Evolutionary conservation across 1,140 invertebrate genomes (phyloP).

Genomic region (Eurosta solidaginis): DNA sequence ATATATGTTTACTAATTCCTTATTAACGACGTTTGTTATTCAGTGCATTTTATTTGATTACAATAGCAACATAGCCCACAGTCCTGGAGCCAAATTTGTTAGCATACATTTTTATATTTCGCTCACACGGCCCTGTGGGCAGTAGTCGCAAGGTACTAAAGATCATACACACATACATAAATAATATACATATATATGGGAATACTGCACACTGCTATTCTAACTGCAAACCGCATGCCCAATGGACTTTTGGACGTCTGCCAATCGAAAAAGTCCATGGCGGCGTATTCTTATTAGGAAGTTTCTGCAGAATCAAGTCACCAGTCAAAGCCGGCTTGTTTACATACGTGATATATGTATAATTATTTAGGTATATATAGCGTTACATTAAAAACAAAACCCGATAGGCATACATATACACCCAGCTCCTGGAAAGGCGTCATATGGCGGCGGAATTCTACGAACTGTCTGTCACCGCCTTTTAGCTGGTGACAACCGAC

Average conservation of each 20-base stretch:
- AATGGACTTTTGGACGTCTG: constrained; percentile 14
- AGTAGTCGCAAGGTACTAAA: no score
- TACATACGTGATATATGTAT: neutral
- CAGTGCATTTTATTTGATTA: no score
- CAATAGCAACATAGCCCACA: neutral
- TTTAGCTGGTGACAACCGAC: constrained; percentile 15
- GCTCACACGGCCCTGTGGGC: neutral
- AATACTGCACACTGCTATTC: constrained; percentile 8
- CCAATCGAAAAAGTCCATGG: constrained; percentile 3
- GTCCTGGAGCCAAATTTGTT: neutral
- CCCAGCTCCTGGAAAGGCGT: constrained; percentile 9
- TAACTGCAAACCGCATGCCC: constrained; percentile 24
- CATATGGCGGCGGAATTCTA: constrained; percentile 4
- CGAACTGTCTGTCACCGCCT: constrained; percentile 12
- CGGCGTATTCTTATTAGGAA: constrained; percentile 23
- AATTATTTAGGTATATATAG: neutral
- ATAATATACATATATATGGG: neutral
- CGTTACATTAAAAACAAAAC: constrained; percentile 23
- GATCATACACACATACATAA: no score
- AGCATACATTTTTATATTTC: neutral
- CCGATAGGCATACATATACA: neutral
- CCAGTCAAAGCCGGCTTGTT: neutral
- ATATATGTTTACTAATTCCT: no score
- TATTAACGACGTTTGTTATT: no score
- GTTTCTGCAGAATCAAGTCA: constrained; percentile 31